These are phyloP conservation scores for Sarcophaga caerulescens DNA, from an alignment of 2,888 invertebrate species.

Conservation along the genomic window DNA sequence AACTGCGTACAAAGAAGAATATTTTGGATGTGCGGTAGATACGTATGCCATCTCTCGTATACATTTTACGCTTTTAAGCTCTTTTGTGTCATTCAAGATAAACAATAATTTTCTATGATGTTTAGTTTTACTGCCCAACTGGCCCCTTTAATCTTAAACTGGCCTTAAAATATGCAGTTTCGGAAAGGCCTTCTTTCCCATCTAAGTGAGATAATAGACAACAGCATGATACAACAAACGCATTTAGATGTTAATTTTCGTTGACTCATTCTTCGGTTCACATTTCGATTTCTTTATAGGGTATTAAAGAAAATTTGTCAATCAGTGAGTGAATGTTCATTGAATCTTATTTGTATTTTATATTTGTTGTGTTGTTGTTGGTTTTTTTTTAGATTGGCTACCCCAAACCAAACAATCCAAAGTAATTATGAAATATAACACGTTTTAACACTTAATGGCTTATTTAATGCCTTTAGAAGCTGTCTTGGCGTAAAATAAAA, in stretches of 20 bases:
- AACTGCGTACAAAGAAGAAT: too few relatives aligned
- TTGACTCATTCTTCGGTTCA: not conserved
- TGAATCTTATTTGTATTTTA: not conserved
- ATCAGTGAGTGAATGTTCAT: not conserved
- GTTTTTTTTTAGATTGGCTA: not conserved
- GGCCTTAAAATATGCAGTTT: not conserved
- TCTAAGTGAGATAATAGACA: conserved; percentile 15
- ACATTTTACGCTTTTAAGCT: not conserved
- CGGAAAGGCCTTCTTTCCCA: not conserved
- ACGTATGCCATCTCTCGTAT: too few relatives aligned
- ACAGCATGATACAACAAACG: conserved; percentile 17
- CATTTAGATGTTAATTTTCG: conserved; percentile 21
- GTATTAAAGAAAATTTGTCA: not conserved
- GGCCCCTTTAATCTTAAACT: not conserved
- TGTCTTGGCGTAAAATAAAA: not conserved
- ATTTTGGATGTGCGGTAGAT: too few relatives aligned
- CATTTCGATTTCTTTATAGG: not conserved
- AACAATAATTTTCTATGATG: conserved; percentile 1
- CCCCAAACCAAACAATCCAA: not conserved
- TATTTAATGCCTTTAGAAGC: conserved; percentile 21
- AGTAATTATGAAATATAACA: conserved; percentile 54
- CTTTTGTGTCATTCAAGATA: not conserved
- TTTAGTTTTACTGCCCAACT: not conserved
- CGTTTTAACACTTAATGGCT: conserved; percentile 47
- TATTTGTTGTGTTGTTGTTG: not conserved